These are phyloP conservation scores for Nilaparvata lugens DNA, from an alignment of 1,140 invertebrate species.

Conservation along the genomic window DNA sequence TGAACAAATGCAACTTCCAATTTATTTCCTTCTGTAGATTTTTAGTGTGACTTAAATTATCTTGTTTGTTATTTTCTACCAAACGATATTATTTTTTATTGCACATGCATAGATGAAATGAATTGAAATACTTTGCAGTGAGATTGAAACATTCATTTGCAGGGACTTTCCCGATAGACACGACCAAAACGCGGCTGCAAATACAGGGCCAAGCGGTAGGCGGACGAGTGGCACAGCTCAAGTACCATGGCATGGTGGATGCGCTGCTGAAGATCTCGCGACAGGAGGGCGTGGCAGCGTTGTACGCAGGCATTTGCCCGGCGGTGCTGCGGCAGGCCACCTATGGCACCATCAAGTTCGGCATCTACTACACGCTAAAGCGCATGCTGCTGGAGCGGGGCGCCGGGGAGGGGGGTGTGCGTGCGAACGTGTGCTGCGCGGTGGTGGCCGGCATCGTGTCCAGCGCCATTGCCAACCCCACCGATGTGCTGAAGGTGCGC, in stretches of 20 bases:
- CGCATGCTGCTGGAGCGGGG: conserved; percentile 47
- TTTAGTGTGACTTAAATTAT: too few relatives aligned
- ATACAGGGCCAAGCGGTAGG: conserved; percentile 86
- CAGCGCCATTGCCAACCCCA: conserved; percentile 94
- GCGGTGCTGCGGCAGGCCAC: conserved; percentile 86
- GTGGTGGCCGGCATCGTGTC: conserved; percentile 76
- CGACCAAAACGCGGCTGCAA: conserved; percentile 91
- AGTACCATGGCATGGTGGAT: conserved; percentile 87
- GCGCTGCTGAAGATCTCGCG: conserved; percentile 73
- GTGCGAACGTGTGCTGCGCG: conserved; percentile 77
- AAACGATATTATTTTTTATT: too few relatives aligned
- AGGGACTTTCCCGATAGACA: conserved; percentile 97
- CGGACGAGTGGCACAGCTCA: conserved; percentile 59
- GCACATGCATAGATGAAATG: too few relatives aligned
- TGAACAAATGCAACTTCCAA: too few relatives aligned
- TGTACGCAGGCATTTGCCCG: conserved; percentile 84
- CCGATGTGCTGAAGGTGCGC: conserved; percentile 94
- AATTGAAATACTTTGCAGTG: too few relatives aligned
- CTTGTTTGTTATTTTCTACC: too few relatives aligned
- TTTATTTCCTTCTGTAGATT: too few relatives aligned
- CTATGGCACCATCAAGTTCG: conserved; percentile 95
- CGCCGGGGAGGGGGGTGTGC: conserved; percentile 50
- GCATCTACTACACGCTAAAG: conserved; percentile 88
- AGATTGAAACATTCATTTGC: conserved; percentile 23
- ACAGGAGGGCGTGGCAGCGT: conserved; percentile 65